These are phyloP conservation scores for Romanogobio albipinnatus DNA, from an alignment of 2,113 vertebrate species.

Conservation along the genomic window DNA sequence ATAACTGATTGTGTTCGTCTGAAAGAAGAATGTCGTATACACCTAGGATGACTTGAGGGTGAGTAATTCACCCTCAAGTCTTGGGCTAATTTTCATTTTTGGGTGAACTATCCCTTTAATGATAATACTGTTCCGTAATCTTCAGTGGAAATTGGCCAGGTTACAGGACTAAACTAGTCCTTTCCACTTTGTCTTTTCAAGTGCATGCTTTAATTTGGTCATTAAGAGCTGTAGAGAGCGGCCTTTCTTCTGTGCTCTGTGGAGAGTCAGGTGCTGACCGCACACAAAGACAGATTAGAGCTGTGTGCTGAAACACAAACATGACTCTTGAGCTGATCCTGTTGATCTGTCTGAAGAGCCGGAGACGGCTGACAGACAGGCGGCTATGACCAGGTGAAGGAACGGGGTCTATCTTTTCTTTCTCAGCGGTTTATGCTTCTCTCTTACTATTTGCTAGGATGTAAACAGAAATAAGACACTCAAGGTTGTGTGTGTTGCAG, in stretches of 20 bases:
- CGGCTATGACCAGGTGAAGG: not conserved
- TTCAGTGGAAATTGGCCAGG: not conserved
- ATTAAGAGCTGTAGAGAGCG: not conserved
- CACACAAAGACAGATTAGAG: not conserved
- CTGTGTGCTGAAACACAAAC: not conserved
- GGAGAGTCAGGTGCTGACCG: not conserved
- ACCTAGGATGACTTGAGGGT: too few relatives aligned
- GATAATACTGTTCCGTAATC: not conserved
- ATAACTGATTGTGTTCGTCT: too few relatives aligned
- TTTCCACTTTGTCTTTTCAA: not conserved
- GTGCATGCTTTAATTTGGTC: not conserved
- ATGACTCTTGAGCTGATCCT: constrained; percentile 10
- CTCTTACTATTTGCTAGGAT: not conserved
- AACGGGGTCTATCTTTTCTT: not conserved
- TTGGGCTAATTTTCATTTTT: too few relatives aligned
- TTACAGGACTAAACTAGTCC: not conserved
- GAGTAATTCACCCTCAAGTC: too few relatives aligned
- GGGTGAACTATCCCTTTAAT: not conserved
- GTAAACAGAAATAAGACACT: not conserved
- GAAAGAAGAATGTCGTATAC: too few relatives aligned
- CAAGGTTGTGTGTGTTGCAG: too few relatives aligned
- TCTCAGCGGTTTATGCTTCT: not conserved
- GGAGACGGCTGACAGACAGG: not conserved
- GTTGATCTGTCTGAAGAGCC: constrained; percentile 13
- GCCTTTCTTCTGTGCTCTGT: not conserved